Evolutionary conservation across 2,797 vertebrate genomes (phyloP), one percentile per base, ranked within the genome.

Genomic region (Myioborus melanocephalus): DNA sequence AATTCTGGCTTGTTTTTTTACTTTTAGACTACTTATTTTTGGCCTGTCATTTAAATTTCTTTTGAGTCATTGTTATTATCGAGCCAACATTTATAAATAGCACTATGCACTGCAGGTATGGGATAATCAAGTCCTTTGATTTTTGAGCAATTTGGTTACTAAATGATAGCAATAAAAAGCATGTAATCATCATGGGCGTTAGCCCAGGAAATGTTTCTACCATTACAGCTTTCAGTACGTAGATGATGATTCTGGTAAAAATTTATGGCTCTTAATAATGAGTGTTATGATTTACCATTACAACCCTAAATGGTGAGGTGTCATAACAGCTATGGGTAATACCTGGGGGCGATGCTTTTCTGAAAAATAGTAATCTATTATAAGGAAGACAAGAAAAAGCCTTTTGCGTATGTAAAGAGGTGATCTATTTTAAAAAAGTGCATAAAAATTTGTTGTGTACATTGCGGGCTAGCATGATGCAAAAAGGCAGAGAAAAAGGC

Each of bases 51-150:
- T 89, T 85, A 75, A 81, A 94, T 93, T 83, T 92, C 53, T 87
- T 90, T 95, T 68, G 87, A 94, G 82, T 89, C 92, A 83, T 43
- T 94, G 87, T 84, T 93, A 78, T 85, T 87, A 91, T 69, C 4
- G 0, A 89, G 91, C 69, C 83, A 83, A 87, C 72, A 52, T 57
- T 94, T 94, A 95, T 91, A 91, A 93, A 95, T 90, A 96, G 65
- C 43, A 75, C 43, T 63, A 47, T 72, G 90, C 55, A 83, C 83
- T 92, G 78, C 92, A 96, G 91, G 87, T 95, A 93, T 52, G 43
- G 53, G 73, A 84, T 87, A 94, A 95, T 93, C 85, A 88, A 66
- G 52, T 56, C 55, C 52, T 93, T 91, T 82, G 77, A 94, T 91
- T 90, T 95, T 95, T 90, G 41, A 90, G 78, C 66, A 63, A 55